phyloP scores from a whole-genome alignment of 2,797 vertebrate species.

The Siniperca scherzeri region DNA sequence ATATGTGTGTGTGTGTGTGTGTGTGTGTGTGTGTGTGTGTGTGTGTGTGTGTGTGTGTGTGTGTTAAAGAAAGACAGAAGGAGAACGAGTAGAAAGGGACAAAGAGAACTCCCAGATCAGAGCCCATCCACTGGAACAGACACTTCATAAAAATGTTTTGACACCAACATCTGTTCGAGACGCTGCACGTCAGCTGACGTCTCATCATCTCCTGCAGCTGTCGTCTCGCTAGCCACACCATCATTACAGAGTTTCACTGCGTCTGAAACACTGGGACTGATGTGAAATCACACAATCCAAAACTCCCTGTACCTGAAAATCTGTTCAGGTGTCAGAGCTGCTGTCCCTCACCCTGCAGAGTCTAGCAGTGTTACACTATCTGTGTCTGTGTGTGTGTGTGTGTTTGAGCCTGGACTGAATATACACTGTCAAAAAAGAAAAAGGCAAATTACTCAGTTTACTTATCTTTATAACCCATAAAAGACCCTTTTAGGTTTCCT shows the following conservation, averaged over 20 bases:
- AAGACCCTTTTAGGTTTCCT: not conserved
- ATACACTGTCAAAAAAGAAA: not conserved
- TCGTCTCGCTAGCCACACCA: not conserved
- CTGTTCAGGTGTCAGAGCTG: slow-evolving; percentile 2
- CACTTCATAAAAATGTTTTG: slow-evolving; percentile 59
- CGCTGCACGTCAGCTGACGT: slow-evolving; percentile 28
- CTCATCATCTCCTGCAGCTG: slow-evolving; percentile 58
- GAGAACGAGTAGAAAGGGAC: slow-evolving; percentile 25
- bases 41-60: not conserved
- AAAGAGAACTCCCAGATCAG: slow-evolving; percentile 37
- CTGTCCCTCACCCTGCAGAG: slow-evolving; percentile 7
- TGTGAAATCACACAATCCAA: slow-evolving; percentile 7
- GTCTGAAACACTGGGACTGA: slow-evolving; percentile 1
- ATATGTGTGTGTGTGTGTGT: not conserved
- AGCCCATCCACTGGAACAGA: slow-evolving; percentile 51
- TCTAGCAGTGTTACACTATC: not conserved
- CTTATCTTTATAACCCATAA: not conserved
- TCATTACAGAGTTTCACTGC: not conserved
- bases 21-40: not conserved
- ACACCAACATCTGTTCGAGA: slow-evolving; percentile 68
- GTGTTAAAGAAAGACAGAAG: slow-evolving; percentile 16
- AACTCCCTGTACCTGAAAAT: not conserved
- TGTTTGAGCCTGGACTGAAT: not conserved
- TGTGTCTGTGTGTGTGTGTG: not conserved
- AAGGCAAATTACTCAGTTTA: not conserved